Evolutionary conservation across 1,140 invertebrate species (phyloP).

Genomic region (Amphibalanus amphitrite): DNA sequence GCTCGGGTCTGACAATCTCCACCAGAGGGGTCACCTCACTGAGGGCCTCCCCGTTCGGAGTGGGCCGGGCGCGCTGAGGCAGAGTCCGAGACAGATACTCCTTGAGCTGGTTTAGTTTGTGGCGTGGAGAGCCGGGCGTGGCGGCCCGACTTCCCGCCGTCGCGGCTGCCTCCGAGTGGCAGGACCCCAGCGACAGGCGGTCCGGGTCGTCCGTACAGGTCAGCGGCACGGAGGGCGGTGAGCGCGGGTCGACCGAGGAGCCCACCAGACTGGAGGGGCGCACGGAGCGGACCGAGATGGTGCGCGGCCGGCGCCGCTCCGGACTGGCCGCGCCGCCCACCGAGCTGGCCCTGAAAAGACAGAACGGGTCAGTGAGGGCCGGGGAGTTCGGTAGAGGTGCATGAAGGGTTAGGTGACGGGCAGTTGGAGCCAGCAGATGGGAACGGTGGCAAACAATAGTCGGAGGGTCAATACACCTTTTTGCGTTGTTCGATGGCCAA

Average conservation of each 20-base stretch:
- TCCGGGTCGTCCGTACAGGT: neutral
- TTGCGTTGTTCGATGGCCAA: too few relatives aligned
- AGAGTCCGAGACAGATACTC: neutral
- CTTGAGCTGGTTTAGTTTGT: neutral
- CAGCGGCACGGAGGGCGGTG: too few relatives aligned
- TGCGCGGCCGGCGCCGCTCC: neutral
- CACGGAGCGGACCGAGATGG: neutral
- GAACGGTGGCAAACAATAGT: too few relatives aligned
- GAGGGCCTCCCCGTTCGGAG: neutral
- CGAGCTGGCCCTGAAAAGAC: neutral
- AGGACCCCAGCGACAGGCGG: neutral
- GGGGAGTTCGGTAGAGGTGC: too few relatives aligned
- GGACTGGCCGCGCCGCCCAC: neutral
- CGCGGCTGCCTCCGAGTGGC: neutral
- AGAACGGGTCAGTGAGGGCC: too few relatives aligned
- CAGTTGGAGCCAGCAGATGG: too few relatives aligned
- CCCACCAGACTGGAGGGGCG: neutral
- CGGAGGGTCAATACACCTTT: too few relatives aligned
- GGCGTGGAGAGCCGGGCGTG: neutral
- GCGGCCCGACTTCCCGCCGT: too few relatives aligned
- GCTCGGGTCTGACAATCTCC: neutral
- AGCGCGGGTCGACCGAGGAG: neutral
- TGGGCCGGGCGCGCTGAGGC: neutral
- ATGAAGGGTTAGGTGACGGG: too few relatives aligned
- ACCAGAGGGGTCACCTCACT: neutral